Percentiles rank a stretch among this genome's conserved stretches.
Conservation (phyloP, 2,888 invertebrate species). For the Ormyrus thymus region DNA sequence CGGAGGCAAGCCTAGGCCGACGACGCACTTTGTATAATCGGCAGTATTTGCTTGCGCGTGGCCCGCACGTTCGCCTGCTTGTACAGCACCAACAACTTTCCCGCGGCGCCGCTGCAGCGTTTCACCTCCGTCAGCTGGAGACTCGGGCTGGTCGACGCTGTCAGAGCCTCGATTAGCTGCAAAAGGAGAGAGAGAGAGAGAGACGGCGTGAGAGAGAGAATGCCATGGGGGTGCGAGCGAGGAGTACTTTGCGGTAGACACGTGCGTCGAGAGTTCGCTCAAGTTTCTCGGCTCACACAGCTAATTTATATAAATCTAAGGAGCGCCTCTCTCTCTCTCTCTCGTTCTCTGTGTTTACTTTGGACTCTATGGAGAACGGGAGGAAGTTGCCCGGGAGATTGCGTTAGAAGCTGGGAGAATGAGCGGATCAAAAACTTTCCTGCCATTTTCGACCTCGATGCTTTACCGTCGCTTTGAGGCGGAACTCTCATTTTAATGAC, state of each 20-base stretch:
- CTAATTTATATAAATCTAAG: conserved; percentile 47
- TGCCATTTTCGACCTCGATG: neutral
- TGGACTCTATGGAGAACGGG: conserved; percentile 10
- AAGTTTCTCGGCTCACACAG: neutral
- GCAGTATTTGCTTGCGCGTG: conserved; percentile 83
- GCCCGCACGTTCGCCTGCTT: conserved; percentile 79
- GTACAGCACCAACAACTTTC: conserved; percentile 72
- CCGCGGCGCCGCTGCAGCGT: conserved; percentile 31
- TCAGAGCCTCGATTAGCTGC: conserved; percentile 64
- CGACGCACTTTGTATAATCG: conserved; percentile 77
- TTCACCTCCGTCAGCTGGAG: conserved; percentile 62
- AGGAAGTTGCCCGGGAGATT: neutral
- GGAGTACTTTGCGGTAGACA: neutral
- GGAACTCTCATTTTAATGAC: too few species aligned
- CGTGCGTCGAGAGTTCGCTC: conserved; percentile 20
- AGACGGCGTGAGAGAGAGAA: neutral
- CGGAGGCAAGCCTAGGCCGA: conserved; percentile 13
- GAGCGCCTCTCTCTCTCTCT: neutral
- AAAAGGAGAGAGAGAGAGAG: conserved; percentile 37
- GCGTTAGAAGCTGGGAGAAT: neutral
- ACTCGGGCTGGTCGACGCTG: conserved; percentile 59
- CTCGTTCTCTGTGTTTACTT: conserved; percentile 25
- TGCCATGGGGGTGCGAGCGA: neutral
- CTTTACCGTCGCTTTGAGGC: conserved; percentile 1
- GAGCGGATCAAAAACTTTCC: neutral